A percentile compares a stretch with the other conserved stretches of the same genome.
Conservation (phyloP, 2,797 vertebrate genomes). For the Myoxocephalus aenaeus region DNA sequence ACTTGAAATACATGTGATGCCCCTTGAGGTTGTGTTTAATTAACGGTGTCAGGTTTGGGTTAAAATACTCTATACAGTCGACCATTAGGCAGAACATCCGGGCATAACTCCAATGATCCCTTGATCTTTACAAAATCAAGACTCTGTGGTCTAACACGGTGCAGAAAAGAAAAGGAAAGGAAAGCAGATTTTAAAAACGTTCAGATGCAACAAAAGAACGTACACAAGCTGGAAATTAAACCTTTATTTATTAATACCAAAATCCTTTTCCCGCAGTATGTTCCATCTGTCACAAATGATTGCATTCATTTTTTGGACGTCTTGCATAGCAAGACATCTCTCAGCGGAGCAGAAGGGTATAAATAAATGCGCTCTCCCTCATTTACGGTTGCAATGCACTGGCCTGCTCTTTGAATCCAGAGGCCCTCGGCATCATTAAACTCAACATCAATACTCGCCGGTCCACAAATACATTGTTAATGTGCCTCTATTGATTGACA, state of each 20-base stretch:
- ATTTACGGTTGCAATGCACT: background rate
- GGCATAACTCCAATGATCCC: background rate
- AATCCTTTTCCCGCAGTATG: background rate
- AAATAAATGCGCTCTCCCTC: background rate
- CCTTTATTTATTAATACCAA: background rate
- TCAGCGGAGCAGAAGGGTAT: background rate
- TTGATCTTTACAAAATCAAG: background rate
- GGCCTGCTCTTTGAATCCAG: background rate
- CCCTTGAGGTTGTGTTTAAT: background rate
- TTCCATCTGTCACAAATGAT: background rate
- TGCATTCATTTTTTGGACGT: background rate
- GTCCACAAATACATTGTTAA: slow-evolving; percentile 6
- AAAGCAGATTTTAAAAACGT: background rate
- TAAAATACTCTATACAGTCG: background rate
- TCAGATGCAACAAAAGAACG: too few species aligned
- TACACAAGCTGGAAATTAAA: too few species aligned
- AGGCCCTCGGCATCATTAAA: background rate
- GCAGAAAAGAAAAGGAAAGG: too few species aligned
- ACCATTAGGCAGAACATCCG: background rate
- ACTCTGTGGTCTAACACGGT: background rate
- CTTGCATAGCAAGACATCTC: background rate
- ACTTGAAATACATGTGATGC: background rate
- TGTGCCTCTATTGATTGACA: background rate
- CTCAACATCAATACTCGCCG: background rate
- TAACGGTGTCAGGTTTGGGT: background rate